These are phyloP conservation scores for Bellardia bayeri DNA, from an alignment of 2,888 invertebrate species.

Conservation along the genomic window DNA sequence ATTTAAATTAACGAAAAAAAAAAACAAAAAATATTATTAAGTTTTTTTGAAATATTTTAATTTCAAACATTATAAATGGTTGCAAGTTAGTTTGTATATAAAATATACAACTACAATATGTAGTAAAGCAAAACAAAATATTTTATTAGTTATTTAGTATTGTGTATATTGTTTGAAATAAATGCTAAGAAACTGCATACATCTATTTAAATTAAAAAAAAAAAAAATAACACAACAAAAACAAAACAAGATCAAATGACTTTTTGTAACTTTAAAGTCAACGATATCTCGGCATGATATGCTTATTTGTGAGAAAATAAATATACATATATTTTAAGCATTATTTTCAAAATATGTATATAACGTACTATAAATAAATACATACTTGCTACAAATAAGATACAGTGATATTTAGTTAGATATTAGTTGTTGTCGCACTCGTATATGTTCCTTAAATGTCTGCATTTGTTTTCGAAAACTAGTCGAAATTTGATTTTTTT, in stretches of 20 bases:
- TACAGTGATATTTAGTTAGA: constrained; percentile 25
- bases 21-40: neutral
- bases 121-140: neutral
- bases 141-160: constrained; percentile 22
- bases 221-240: neutral
- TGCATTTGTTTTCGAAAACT: constrained; percentile 31
- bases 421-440: neutral
- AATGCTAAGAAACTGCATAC: constrained; percentile 3
- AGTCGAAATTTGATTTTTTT: neutral
- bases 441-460: constrained; percentile 32
- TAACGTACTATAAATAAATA: neutral
- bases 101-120: neutral
- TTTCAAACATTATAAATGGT: constrained; percentile 32
- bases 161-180: constrained; percentile 3
- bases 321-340: constrained; percentile 13
- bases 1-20: constrained; percentile 35
- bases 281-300: constrained; percentile 66
- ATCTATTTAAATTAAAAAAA: constrained; percentile 10
- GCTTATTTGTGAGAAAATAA: constrained; percentile 69
- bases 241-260: constrained; percentile 57
- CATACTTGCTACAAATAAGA: neutral
- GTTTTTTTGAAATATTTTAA: constrained; percentile 56
- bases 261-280: constrained; percentile 55
- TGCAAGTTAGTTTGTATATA: neutral
- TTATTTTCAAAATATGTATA: neutral